A percentile compares a stretch with the other conserved stretches of the same genome.
Conservation (phyloP, 2,888 invertebrate species). For the Calameuta filiformis region DNA sequence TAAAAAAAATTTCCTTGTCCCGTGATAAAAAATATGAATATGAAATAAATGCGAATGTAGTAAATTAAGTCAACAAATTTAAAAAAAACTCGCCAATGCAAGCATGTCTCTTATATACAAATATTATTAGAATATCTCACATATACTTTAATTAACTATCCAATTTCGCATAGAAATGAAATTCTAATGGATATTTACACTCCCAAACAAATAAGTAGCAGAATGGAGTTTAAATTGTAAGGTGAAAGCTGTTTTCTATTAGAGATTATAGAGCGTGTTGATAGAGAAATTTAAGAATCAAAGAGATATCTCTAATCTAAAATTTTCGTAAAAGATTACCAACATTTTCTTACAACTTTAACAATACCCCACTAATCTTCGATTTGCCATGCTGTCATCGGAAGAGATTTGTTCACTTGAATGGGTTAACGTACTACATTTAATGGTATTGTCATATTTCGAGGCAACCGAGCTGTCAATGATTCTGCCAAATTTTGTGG, state of each 20-base stretch:
- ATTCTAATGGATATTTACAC: not conserved
- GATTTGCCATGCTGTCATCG: not conserved
- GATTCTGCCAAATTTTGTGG: constrained; percentile 76
- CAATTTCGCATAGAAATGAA: not conserved
- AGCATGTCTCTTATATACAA: not conserved
- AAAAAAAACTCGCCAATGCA: not conserved
- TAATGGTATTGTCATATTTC: constrained; percentile 82
- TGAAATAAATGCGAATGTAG: not conserved
- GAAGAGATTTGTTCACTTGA: not conserved
- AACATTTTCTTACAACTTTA: not conserved
- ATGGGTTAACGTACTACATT: constrained; percentile 80
- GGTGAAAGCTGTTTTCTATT: not conserved
- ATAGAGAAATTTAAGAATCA: not conserved
- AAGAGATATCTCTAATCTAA: not conserved
- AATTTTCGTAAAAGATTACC: not conserved
- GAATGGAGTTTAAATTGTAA: not conserved
- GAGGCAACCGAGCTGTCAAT: constrained; percentile 76
- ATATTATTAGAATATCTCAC: not conserved
- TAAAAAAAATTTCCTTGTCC: not conserved
- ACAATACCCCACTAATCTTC: not conserved
- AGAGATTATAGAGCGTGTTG: not conserved
- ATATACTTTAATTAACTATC: not conserved
- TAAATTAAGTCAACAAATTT: not conserved
- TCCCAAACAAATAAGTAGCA: not conserved
- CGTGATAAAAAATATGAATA: not conserved